Evolutionary conservation across 2,113 vertebrate species (phyloP), one percentile per base, ranked within the genome.

Genomic region (Suncus etruscus): DNA sequence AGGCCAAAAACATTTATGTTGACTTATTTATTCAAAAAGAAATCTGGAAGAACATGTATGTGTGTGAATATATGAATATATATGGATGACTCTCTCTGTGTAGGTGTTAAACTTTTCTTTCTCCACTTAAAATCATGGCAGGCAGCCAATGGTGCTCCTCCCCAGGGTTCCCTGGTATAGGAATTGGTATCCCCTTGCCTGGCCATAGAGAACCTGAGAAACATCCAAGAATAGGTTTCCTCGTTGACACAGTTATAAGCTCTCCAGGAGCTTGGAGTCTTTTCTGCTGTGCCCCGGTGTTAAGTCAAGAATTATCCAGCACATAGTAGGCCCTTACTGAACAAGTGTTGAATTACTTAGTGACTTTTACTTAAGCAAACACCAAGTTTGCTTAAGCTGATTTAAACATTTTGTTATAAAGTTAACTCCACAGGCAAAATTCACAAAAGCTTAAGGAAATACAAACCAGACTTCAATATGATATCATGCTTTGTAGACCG

Each of bases 371-470:
- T n/a, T n/a, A n/a, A n/a, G n/a, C n/a, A n/a, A n/a, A n/a, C 22
- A 84, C 50, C 31, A 51, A 25, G 82, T 91, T 82, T 85, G 81
- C 76, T 31, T 50, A 70, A 91, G n/a, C 22, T 39, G n/a, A 82
- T 51, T 74, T 87, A 70, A 83, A 86, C 15, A 76, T 25, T 87
- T 73, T 82, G 89, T 75, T 83, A 74, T 84, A 78, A 85, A 81
- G 77, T 89, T 66, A 89, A 87, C 12, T 10, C 68, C 24, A 48
- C 93, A 48, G 45, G 47, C 47, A 86, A 91, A 89, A 84, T 91
- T 54, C 54, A 82, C 88, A 82, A 78, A 87, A 88, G 74, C 22
- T 11, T 70, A 85, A 58, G 77, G 27, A 39, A 70, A 80, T 50
- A 47, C 0, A 39, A 91, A 73, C 58, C 22, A 86, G 27, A 63